phyloP scores from a whole-genome alignment of 2,113 vertebrate species.

The Amphiprion ocellaris region DNA sequence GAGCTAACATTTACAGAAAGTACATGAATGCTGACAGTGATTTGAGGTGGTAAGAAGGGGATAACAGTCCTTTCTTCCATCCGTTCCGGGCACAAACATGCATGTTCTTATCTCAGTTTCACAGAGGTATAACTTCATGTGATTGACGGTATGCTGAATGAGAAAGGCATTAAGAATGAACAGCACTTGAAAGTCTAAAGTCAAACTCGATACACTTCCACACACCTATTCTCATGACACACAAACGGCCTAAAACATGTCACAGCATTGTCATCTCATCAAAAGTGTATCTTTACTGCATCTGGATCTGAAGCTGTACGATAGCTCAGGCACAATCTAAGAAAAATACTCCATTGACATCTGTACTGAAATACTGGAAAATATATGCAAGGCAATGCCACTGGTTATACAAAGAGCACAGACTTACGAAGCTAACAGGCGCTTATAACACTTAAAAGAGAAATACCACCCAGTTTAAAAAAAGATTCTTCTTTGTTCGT shows the following conservation, averaged over 20 bases:
- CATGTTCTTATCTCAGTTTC: slow-evolving; percentile 10
- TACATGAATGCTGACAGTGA: not conserved
- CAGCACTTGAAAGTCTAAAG: slow-evolving; percentile 5
- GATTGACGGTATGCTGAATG: not conserved
- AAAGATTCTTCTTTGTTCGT: not conserved
- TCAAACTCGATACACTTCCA: not conserved
- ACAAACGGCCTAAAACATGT: not conserved
- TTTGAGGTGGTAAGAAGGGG: not conserved
- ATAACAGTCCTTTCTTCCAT: not conserved
- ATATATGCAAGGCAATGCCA: slow-evolving; percentile 38
- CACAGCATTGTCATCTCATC: slow-evolving; percentile 32
- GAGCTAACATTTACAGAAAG: slow-evolving; percentile 22
- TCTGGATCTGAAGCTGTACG: not conserved
- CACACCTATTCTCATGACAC: slow-evolving; percentile 1
- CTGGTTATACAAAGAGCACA: slow-evolving; percentile 10
- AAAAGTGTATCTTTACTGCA: slow-evolving; percentile 38
- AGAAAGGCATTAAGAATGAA: slow-evolving; percentile 31
- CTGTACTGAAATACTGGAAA: slow-evolving; percentile 15
- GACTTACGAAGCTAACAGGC: slow-evolving; percentile 7
- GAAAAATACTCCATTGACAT: slow-evolving; percentile 23
- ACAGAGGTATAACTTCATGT: not conserved
- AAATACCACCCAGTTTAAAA: slow-evolving; percentile 38
- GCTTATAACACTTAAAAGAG: slow-evolving; percentile 25
- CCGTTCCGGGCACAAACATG: slow-evolving; percentile 8
- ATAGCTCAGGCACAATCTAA: slow-evolving; percentile 12